Conservation (phyloP, 2,888 invertebrate species). For the Apotomis turbidana region DNA sequence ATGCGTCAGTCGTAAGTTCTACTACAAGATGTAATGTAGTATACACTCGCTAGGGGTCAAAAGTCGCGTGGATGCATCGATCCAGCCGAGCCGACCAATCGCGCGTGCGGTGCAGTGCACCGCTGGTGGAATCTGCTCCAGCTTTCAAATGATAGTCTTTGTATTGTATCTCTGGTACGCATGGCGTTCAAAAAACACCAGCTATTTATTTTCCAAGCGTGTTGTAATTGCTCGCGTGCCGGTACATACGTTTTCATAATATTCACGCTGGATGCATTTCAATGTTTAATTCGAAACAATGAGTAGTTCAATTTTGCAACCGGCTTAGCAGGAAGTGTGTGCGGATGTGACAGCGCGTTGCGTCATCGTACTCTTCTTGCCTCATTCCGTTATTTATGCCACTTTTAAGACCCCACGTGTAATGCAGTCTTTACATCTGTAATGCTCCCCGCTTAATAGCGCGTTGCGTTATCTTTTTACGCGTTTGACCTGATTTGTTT, state of each 20-base stretch:
- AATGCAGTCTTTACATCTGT: constrained; percentile 45
- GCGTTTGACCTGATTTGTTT: constrained; percentile 34
- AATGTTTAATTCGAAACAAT: constrained; percentile 35
- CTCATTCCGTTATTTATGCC: constrained; percentile 19
- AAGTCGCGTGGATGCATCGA: constrained; percentile 35
- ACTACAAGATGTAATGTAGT: neutral
- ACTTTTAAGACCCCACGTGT: constrained; percentile 36
- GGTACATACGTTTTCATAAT: constrained; percentile 19
- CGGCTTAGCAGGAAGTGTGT: constrained; percentile 30
- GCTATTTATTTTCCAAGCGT: neutral
- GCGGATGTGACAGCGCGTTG: constrained; percentile 34
- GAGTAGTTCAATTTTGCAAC: constrained; percentile 34
- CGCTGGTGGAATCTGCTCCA: constrained; percentile 17
- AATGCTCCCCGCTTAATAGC: constrained; percentile 45
- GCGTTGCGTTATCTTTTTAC: constrained; percentile 42
- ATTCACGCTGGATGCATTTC: constrained; percentile 32
- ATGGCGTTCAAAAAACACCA: neutral
- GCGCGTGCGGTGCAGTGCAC: constrained; percentile 19
- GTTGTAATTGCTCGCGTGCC: constrained; percentile 11
- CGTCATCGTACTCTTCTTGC: constrained; percentile 33
- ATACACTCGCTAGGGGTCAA: constrained; percentile 2
- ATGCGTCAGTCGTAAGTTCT: neutral
- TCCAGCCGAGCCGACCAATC: constrained; percentile 7
- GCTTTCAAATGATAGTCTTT: neutral
- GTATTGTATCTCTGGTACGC: neutral